Evolutionary conservation across 2,797 vertebrate species (phyloP), one percentile per base, ranked within the genome.

Genomic region (Sebastes matsubarae): DNA sequence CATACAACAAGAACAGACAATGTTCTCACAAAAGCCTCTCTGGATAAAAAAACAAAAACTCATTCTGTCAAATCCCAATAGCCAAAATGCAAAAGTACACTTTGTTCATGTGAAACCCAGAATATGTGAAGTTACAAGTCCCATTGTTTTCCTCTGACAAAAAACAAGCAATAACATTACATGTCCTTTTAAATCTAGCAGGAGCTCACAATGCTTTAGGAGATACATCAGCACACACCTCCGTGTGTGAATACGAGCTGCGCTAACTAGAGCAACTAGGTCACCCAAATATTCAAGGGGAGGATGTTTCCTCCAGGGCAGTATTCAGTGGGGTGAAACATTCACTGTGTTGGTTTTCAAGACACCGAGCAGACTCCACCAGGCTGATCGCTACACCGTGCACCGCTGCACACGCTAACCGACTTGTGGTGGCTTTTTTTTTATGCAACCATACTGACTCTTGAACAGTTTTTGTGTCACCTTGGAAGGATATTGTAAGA

Each of bases 211-310:
- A 60, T 32, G 70, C 85, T 87, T 82, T 16, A 65, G 77, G 80
- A 88, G 63, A 79, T 24, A 29, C 72, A 88, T 81, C 81, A 71
- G 64, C 79, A 86, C 50, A 81, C 77, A 81, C 66, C 63, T 79
- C 67, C 3, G 25, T 77, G 81, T 81, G 81, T 83, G 84, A 69
- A 68, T 79, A 58, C 22, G 30, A 2, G 36, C 73, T 54, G 78
- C n/a, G 82, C 89, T 87, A 92, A 91, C 87, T 84, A 77, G 22
- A 93, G 92, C 89, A 94, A 88, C 87, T 95, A 88, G 94, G 93
- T 95, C 90, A 95, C 92, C 93, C 86, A 85, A 84, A 93, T 94
- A 85, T 93, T 92, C 81, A 85, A 91, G 91, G 87, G 73, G 88
- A 89, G 71, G 82, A 85, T 81, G 86, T 90, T 90, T 88, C 76